Conservation (phyloP, 2,113 vertebrate species). For the Brachypteracias leptosomus region DNA sequence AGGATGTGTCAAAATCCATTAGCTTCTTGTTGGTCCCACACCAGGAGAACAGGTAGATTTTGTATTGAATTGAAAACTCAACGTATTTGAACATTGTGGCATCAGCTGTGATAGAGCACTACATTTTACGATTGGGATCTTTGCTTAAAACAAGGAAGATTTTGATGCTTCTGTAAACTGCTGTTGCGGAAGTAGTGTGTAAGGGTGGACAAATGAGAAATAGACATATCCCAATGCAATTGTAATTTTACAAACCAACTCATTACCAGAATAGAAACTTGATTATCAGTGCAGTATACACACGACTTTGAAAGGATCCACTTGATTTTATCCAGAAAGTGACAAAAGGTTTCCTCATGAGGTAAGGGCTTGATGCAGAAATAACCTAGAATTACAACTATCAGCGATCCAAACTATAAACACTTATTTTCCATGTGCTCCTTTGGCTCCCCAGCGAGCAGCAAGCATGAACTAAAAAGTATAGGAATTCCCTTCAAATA, state of each 20-base stretch:
- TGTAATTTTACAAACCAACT: neutral
- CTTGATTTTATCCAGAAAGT: neutral
- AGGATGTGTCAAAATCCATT: neutral
- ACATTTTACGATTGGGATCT: neutral
- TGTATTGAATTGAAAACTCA: neutral
- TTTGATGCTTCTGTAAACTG: neutral
- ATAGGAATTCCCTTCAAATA: neutral
- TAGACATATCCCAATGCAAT: neutral
- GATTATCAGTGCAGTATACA: neutral
- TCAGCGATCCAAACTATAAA: neutral
- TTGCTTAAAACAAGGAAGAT: neutral
- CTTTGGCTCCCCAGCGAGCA: neutral
- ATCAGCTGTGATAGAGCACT: neutral
- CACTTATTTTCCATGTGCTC: neutral
- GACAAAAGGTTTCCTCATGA: neutral
- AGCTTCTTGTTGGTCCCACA: neutral
- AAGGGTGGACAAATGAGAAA: neutral
- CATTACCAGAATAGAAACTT: neutral
- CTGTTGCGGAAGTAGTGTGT: neutral
- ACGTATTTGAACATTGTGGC: neutral
- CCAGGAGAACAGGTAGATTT: constrained; percentile 8
- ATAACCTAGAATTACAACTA: neutral
- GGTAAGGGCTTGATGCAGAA: neutral
- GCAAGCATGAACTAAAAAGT: neutral
- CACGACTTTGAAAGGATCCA: neutral